phyloP scores from a whole-genome alignment of 2,888 invertebrate species.

The Eristalis tenax region DNA sequence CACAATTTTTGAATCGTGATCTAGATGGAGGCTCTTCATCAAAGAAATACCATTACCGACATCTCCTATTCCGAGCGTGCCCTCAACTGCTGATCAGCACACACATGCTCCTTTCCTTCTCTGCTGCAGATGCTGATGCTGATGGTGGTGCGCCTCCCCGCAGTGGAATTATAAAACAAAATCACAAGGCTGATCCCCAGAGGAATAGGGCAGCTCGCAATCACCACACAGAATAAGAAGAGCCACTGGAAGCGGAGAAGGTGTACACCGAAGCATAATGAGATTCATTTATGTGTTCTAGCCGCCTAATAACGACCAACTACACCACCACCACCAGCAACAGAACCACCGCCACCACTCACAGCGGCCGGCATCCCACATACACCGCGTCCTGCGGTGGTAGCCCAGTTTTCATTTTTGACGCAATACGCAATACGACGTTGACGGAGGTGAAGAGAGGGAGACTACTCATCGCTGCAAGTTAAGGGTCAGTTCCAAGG shows the following conservation, averaged over 20 bases:
- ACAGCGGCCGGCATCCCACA: not conserved
- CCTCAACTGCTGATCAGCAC: not conserved
- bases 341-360: not conserved
- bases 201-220: slow-evolving; percentile 49
- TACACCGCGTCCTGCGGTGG: not conserved
- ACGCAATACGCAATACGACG: not conserved
- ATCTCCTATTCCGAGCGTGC: not conserved
- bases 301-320: slow-evolving; percentile 24
- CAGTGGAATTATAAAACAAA: slow-evolving; percentile 29
- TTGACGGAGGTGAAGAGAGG: not conserved
- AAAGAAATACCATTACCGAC: slow-evolving; percentile 43
- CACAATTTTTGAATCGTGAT: slow-evolving; percentile 37
- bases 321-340: not conserved
- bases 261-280: slow-evolving; percentile 33
- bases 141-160: slow-evolving; percentile 6
- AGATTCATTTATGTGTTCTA: slow-evolving; percentile 40
- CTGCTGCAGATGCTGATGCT: not conserved
- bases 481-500: slow-evolving; percentile 55
- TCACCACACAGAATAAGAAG: slow-evolving; percentile 1
- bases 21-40: slow-evolving; percentile 49
- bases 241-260: not conserved
- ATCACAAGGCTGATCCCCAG: slow-evolving; percentile 28
- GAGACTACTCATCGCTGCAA: slow-evolving; percentile 12
- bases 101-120: not conserved
- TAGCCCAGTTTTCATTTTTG: slow-evolving; percentile 39